A percentile compares a stretch with the other conserved stretches of the same genome.
Evolutionary conservation across 2,797 vertebrate species (phyloP).

Genomic region (Tolypeutes matacus): DNA sequence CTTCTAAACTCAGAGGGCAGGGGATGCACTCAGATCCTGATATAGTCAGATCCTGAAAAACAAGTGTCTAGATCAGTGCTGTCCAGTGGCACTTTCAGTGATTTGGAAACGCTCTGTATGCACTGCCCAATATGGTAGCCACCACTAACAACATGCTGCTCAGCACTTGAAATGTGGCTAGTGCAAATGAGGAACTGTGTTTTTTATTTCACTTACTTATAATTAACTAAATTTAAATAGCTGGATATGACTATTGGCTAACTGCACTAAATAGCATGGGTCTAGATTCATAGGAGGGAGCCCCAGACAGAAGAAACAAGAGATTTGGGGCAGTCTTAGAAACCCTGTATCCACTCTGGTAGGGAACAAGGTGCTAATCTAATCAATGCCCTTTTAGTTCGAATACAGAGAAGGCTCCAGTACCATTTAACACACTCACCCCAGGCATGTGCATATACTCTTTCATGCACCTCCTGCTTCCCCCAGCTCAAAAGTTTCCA

Average conservation of each 20-base stretch:
- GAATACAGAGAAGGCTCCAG: neutral
- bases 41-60: neutral
- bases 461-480: neutral
- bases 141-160: neutral
- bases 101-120: neutral
- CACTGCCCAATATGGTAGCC: neutral
- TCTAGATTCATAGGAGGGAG: neutral
- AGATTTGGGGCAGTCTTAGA: neutral
- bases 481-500: neutral
- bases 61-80: neutral
- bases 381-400: neutral
- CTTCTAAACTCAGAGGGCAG: neutral
- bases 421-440: neutral
- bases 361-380: neutral
- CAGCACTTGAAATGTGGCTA: neutral
- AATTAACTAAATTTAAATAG: neutral
- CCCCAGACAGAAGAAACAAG: neutral
- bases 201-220: neutral
- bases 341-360: neutral
- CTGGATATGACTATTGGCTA: neutral
- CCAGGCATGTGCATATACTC: fast-evolving
- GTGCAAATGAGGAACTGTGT: neutral
- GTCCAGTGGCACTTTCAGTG: neutral
- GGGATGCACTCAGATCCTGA: neutral
- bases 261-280: neutral